Evolutionary conservation across 2,113 vertebrate genomes (phyloP).

Genomic region (Cyprinodon tularosa): DNA sequence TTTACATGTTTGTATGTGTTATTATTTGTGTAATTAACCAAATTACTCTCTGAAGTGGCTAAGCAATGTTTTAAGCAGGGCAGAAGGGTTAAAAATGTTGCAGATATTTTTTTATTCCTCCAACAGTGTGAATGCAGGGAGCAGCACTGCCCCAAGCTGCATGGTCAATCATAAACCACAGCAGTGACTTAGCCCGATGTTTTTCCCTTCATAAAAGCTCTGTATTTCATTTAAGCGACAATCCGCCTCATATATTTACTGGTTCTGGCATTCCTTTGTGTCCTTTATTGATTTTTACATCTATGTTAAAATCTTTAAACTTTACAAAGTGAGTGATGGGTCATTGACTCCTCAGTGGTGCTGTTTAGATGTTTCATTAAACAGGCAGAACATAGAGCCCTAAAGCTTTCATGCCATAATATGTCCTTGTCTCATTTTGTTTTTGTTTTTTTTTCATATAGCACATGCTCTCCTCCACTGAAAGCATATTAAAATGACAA

Average conservation of each 20-base stretch:
- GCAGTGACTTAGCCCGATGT: conserved; percentile 66
- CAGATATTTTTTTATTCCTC: conserved; percentile 25
- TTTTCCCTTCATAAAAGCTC: conserved; percentile 52
- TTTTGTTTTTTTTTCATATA: conserved; percentile 20
- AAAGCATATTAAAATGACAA: conserved; percentile 1
- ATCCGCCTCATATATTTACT: conserved; percentile 49
- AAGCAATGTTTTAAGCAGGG: conserved; percentile 19
- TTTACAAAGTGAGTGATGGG: conserved; percentile 32
- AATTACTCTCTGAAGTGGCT: background rate
- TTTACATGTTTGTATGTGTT: background rate
- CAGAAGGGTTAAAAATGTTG: conserved; percentile 48
- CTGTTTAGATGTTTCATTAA: conserved; percentile 44
- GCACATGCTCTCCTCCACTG: background rate
- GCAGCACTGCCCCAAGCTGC: conserved; percentile 45
- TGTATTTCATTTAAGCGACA: conserved; percentile 67
- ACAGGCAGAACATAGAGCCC: conserved; percentile 29
- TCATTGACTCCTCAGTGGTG: conserved; percentile 32
- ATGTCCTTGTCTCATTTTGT: conserved; percentile 3
- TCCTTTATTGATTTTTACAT: conserved; percentile 59
- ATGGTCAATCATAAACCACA: conserved; percentile 61
- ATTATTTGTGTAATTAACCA: conserved; percentile 8
- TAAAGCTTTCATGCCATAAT: background rate
- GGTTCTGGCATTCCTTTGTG: conserved; percentile 57
- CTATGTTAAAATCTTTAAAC: conserved; percentile 56
- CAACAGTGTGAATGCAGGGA: conserved; percentile 40